Evolutionary conservation across 2,113 vertebrate genomes (phyloP).

Genomic region (Marmota monax): DNA sequence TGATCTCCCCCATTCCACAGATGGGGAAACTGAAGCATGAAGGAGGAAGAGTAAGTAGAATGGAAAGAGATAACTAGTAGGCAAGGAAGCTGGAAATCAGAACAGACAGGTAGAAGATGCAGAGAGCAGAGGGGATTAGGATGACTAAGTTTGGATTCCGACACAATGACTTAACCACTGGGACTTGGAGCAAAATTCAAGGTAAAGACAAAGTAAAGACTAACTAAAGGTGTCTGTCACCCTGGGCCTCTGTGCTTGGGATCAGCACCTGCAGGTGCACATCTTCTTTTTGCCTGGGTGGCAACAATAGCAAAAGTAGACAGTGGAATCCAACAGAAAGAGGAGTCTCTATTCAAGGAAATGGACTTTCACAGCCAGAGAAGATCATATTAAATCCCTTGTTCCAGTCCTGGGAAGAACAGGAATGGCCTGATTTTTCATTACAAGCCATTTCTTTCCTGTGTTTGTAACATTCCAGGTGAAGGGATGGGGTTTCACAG

Average conservation of each 20-base stretch:
- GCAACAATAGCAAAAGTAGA: accelerated
- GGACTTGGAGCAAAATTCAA: background rate
- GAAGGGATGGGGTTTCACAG: background rate
- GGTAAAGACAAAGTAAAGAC: background rate
- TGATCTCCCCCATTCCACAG: background rate
- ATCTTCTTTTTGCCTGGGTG: background rate
- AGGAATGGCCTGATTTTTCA: background rate
- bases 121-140: background rate
- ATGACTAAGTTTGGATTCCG: background rate
- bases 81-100: background rate
- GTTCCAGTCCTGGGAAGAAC: background rate
- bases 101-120: background rate
- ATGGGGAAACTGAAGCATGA: background rate
- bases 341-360: background rate
- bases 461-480: accelerated
- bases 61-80: background rate
- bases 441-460: background rate
- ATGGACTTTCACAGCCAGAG: background rate
- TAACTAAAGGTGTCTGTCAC: background rate
- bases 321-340: accelerated
- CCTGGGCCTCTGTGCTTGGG: accelerated
- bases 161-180: background rate
- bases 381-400: background rate
- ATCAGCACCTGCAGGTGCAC: background rate
- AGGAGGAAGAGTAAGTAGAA: background rate